Conservation (phyloP, 2,888 invertebrate genomes). For the Thymelicus sylvestris region DNA sequence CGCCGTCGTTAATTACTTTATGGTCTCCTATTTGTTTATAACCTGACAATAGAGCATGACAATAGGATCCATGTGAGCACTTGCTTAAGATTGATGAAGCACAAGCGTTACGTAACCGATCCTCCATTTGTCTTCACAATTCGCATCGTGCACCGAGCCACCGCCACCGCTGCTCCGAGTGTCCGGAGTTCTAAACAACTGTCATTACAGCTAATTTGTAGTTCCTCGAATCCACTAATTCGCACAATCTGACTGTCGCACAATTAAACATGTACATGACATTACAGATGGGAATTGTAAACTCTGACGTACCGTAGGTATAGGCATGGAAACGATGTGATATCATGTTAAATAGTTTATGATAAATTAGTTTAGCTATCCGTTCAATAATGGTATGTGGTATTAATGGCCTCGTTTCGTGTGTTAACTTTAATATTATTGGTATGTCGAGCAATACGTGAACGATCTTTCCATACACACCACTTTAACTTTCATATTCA, state of each 20-base stretch:
- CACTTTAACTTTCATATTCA: no score
- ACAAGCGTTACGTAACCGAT: not conserved
- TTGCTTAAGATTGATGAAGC: not conserved
- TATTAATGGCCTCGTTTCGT: no score
- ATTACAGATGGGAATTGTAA: not conserved
- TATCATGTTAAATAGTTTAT: no score
- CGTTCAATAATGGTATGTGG: no score
- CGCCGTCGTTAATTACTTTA: no score
- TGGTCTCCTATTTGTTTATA: not conserved
- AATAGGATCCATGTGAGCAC: not conserved
- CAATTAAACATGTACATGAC: not conserved
- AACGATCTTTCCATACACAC: no score
- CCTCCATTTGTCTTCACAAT: not conserved
- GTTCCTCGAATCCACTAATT: conserved; percentile 14
- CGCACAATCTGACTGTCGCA: conserved; percentile 7
- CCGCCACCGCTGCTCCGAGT: no score
- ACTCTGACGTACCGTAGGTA: no score
- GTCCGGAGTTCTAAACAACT: conserved; percentile 14
- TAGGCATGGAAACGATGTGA: no score
- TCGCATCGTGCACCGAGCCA: not conserved
- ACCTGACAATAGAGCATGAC: not conserved
- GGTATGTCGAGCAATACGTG: no score
- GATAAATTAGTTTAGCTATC: no score
- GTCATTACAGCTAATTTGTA: conserved; percentile 16
- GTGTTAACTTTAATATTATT: no score